phyloP scores from a whole-genome alignment of 2,797 vertebrate species.

The Danio kyathit region DNA sequence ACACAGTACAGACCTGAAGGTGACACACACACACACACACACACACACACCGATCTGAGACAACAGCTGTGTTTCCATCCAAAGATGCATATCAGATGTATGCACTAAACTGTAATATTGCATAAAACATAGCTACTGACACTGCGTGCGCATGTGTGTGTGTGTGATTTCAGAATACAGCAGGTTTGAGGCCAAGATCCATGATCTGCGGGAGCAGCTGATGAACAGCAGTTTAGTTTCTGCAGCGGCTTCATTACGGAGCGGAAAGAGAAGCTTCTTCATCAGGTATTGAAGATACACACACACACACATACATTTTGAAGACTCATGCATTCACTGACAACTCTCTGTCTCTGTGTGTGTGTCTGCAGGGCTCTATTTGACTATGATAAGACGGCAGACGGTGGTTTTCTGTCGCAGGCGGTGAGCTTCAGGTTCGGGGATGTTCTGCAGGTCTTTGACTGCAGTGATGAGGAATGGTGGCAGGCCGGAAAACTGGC shows the following conservation, averaged over 20 bases:
- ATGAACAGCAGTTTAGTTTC: conserved; percentile 88
- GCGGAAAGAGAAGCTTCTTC: conserved; percentile 56
- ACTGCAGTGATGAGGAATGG: conserved; percentile 89
- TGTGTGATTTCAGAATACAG: conserved; percentile 80
- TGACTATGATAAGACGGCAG: conserved; percentile 90
- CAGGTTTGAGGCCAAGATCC: conserved; percentile 90
- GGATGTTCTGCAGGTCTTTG: conserved; percentile 87
- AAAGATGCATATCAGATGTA: not conserved
- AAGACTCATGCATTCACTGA: not conserved
- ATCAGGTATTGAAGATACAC: conserved; percentile 49
- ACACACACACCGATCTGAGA: too few species aligned
- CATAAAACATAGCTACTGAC: too few species aligned
- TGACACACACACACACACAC: conserved; percentile 31
- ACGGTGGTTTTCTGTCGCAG: conserved; percentile 90
- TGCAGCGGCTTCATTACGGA: conserved; percentile 69
- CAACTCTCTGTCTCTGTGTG: not conserved
- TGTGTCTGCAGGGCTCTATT: conserved; percentile 82
- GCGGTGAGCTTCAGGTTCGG: conserved; percentile 88
- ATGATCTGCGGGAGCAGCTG: conserved; percentile 89
- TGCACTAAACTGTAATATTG: too few species aligned
- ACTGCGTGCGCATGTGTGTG: conserved; percentile 21
- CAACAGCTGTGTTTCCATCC: too few species aligned
- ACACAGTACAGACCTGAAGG: conserved; percentile 88
- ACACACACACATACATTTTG: not conserved
- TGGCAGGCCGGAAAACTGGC: conserved; percentile 88